Evolutionary conservation across 2,113 vertebrate species (phyloP), one percentile per base, ranked within the genome.

Genomic region (Cranoglanis bouderius): DNA sequence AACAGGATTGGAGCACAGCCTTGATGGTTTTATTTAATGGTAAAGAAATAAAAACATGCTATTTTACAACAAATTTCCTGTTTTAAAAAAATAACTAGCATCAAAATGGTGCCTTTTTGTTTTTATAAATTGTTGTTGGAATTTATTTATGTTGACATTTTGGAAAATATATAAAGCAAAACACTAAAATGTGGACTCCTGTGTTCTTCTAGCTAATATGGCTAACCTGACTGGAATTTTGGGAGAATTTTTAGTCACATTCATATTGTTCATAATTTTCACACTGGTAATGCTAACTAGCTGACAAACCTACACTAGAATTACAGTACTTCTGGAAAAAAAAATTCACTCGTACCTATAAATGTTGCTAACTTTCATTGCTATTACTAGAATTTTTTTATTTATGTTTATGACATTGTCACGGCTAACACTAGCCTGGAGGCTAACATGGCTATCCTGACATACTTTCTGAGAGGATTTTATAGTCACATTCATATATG

Each of bases 131-230:
- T 77, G 43, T 49, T 77, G 21, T 77, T 80, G 13, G 6, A 35
- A 46, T 67, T 82, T 88, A 88, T 88, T 88, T 72, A 88, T 83
- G 19, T 70, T 29, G 13, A 40, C 21, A 43, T 51, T 83, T 83
- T 80, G 57, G 40, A 53, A 88, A 83, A 87, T 87, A 82, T 24
- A 82, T 55, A 40, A 53, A 81, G 14, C 32, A 82, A 82, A 88
- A 70, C 2, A n/a, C 0, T 29, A n/a, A 82, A 16, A 55, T 24
- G 12, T 67, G 40, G 14, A n/a, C 55, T 43, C 3, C 40, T 63
- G 49, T 63, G 24, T 84, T 63, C 59, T 43, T 84, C 13, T 14
- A 49, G 40, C 40, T 49, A 74, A 74, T 21, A 9, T 38, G 32
- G 35, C 70, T 74, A 74, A 40, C 18, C 32, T 38, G 67, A 38